Evolutionary conservation across 2,797 vertebrate species (phyloP), one percentile per base, ranked within the genome.

Genomic region (Sebastes iracundus): DNA sequence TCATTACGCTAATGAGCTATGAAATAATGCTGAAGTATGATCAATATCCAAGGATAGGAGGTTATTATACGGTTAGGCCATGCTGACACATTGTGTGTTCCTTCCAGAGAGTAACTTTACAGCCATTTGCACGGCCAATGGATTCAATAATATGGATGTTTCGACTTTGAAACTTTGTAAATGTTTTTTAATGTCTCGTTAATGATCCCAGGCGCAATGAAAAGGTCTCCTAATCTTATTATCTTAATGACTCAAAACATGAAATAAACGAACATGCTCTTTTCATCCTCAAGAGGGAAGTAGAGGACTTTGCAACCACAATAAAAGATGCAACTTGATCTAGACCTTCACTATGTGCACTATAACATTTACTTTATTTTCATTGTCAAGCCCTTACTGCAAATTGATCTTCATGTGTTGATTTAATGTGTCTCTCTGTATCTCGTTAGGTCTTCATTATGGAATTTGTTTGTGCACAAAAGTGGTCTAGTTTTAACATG

Each of bases 261-360:
- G 27, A 61, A 77, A 78, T 12, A 60, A 42, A 28, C 38, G 7
- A 20, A 49, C 18, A 64, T 78, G 1, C 59, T 23, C 25, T 65
- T 23, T 72, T 22, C 49, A 35, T 27, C 75, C 91, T 83, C 67
- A 59, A 90, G 92, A 88, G 86, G 90, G 88, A 79, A 90, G 87
- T 70, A 92, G 83, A 88, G 87, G 59, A 23, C 79, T 72, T 73
- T 67, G n/a, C 13, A 20, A 49, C 32, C 25, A 28, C 38, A 61
- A 7, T 3, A 33, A 33, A 71, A 67, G 8, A 2, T 42, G 7
- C 53, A 67, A 2, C 25, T 27, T 18, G 2, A 72, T 25, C 3
- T 18, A 4, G 20, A 60, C 22, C 32, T 30, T 13, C 20, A 67
- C 1, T 7, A 4, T 28, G 14, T 33, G 32, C 14, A 25, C 10